Percentiles rank a stretch among this genome's conserved stretches.
Evolutionary conservation across 2,888 invertebrate genomes (phyloP).

Genomic region (Beris morrisii): DNA sequence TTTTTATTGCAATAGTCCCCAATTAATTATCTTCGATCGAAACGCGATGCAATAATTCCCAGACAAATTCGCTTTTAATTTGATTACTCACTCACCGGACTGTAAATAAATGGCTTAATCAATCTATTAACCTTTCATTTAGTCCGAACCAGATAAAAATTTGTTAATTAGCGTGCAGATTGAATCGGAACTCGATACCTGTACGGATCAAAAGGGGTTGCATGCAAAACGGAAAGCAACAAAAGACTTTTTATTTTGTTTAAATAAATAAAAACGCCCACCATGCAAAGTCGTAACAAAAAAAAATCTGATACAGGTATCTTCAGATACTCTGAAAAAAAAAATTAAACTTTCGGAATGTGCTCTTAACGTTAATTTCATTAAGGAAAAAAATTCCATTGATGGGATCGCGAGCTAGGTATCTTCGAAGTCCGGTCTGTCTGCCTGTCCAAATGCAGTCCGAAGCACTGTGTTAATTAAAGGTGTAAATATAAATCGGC

Average conservation of each 20-base stretch:
- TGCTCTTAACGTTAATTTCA: constrained; percentile 2
- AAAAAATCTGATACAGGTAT: too few relatives aligned
- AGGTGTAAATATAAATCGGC: constrained; percentile 6
- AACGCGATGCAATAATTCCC: background rate
- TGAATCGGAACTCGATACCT: background rate
- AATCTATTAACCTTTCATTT: background rate
- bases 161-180: background rate
- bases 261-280: too few relatives aligned
- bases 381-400: background rate
- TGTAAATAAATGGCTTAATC: constrained; percentile 3
- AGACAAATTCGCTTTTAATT: constrained; percentile 10
- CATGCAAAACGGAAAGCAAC: too few relatives aligned
- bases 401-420: too few relatives aligned
- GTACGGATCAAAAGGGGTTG: too few relatives aligned
- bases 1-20: too few relatives aligned
- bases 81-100: background rate
- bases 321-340: too few relatives aligned
- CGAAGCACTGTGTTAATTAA: background rate
- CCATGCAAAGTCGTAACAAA: too few relatives aligned
- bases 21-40: too few relatives aligned
- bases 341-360: too few relatives aligned
- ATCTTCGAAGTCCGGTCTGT: background rate
- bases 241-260: too few relatives aligned
- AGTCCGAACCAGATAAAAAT: background rate
- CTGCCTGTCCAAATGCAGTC: background rate